Base-by-base conservation (phyloP, 1,140 invertebrate species). In the Melanaphis sacchari region DNA sequence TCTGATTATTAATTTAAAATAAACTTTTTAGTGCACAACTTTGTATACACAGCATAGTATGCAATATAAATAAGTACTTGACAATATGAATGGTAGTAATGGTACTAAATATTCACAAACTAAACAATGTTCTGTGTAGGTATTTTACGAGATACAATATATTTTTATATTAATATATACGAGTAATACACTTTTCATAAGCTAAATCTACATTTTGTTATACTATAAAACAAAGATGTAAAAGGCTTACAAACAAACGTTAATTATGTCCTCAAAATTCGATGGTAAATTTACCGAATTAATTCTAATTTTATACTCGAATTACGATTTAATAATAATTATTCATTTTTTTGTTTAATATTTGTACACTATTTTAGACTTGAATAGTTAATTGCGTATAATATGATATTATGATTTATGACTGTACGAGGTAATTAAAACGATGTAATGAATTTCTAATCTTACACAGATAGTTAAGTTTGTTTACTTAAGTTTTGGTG, bases 1-100 rank as follows among this genome's bases (percentile, higher is more conserved):
- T 7, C 36, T 84, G 24, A n/a, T 84, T 40, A 84, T 84, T 84
- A 84, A 84, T 84, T 41, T 84, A 41, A 84, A 84, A 84, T 84
- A 84, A 84, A 41, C 38, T 84, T 84, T 84, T 84, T 84, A 40
- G 38, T 40, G 24, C 38, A 24, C 36, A 84, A 84, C 38, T 84
- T 84, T 40, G 18, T 52, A 52, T 7, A 52, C 1, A 82, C 76
- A 82, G 36, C 76, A 66, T 18, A 66, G 7, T n/a, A 82, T 22
- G 24, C 24, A 41, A 40, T 41, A 84, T 84, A 41, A 84, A 84
- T 40, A 84, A 41, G 40, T 40, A 84, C 38, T 84, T 84, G 36
- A 84, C 81, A 24, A 84, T 22, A 84, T 26, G 38, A n/a, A 11
- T 40, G 22, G 81, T 40, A 40, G 38, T 84, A 36, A 24, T 40